A percentile compares a stretch with the other conserved stretches of the same genome.
Conservation (phyloP, 2,113 vertebrate genomes). For the Dryoscopus gambensis region DNA sequence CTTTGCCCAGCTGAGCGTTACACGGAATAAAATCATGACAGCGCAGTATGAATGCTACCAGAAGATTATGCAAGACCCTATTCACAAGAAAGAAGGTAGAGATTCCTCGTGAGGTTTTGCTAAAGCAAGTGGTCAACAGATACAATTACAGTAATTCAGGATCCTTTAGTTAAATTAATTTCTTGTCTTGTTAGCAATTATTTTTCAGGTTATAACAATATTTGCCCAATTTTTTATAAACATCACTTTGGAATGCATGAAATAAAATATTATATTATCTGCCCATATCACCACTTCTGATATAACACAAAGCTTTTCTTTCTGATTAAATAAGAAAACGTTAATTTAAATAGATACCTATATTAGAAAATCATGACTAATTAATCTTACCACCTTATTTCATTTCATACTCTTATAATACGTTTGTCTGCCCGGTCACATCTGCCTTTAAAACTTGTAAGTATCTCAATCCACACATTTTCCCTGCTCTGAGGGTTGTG, state of each 20-base stretch:
- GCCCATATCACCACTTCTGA: not conserved
- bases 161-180: not conserved
- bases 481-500: not conserved
- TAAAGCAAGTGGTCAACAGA: not conserved
- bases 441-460: not conserved
- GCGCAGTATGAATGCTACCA: constrained; percentile 98
- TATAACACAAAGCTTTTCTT: not conserved
- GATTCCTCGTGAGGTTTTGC: not conserved
- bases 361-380: not conserved
- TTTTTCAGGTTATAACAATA: not conserved
- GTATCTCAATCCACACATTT: not conserved
- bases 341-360: not conserved
- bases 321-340: not conserved
- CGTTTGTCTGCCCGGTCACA: not conserved
- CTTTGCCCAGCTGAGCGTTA: constrained; percentile 69
- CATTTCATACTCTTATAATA: not conserved
- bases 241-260: not conserved
- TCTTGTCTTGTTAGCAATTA: not conserved
- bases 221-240: not conserved
- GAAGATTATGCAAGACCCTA: constrained; percentile 86
- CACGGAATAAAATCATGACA: constrained; percentile 91
- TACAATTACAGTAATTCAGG: not conserved
- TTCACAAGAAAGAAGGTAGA: constrained; percentile 72
- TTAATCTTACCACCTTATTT: not conserved
- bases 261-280: not conserved